Conservation (phyloP, 2,888 invertebrate species). For the Tenthredo mesomela region DNA sequence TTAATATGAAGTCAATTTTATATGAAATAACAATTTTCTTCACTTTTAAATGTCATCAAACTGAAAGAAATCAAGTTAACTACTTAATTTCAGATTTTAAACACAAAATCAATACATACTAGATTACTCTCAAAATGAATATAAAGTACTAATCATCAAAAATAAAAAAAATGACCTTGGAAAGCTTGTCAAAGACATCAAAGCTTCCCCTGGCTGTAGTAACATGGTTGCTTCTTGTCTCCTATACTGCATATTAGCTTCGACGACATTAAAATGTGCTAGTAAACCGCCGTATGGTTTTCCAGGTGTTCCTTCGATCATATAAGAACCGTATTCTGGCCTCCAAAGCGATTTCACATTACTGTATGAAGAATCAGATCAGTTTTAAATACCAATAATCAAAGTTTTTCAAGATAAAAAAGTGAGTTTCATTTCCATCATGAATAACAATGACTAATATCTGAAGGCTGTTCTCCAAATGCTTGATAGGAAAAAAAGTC, state of each 20-base stretch:
- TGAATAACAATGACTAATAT: background rate
- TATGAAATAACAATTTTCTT: background rate
- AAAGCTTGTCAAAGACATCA: conserved; percentile 96
- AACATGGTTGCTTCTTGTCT: conserved; percentile 91
- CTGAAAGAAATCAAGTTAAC: background rate
- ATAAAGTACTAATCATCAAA: conserved; percentile 56
- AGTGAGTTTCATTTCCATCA: background rate
- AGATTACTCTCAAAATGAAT: background rate
- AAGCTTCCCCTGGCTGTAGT: conserved; percentile 88
- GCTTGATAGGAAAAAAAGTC: background rate
- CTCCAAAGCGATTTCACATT: conserved; percentile 95
- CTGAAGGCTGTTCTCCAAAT: background rate
- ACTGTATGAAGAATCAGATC: conserved; percentile 60
- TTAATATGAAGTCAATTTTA: background rate
- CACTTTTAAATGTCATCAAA: background rate
- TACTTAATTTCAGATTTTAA: background rate
- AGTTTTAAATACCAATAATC: background rate
- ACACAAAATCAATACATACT: background rate
- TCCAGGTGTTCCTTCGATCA: conserved; percentile 99
- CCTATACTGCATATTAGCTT: conserved; percentile 96
- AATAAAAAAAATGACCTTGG: conserved; percentile 86
- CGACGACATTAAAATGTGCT: conserved; percentile 98
- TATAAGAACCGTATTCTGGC: conserved; percentile 99
- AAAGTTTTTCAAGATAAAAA: too few species aligned
- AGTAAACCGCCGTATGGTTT: conserved; percentile 95